phyloP scores from a whole-genome alignment of 2,797 vertebrate genomes.

The Merluccius polli region DNA sequence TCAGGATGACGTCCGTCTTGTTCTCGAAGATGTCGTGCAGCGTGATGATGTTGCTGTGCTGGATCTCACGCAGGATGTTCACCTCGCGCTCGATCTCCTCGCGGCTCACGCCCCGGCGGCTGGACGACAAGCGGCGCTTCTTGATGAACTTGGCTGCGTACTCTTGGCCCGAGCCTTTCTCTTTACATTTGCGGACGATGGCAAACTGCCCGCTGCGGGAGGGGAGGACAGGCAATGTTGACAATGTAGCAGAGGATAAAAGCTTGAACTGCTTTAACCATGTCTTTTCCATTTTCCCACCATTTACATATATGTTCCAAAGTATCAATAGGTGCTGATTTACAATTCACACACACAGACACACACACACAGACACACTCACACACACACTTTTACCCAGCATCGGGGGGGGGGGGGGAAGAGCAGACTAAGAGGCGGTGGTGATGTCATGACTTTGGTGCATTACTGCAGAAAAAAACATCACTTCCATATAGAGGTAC shows the following conservation, averaged over 20 bases:
- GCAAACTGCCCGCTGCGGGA: constrained; percentile 88
- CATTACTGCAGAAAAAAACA: constrained; percentile 58
- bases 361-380: background rate
- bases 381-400: constrained; percentile 22
- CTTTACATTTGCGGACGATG: constrained; percentile 91
- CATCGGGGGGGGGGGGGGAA: constrained; percentile 19
- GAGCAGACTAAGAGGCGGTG: constrained; percentile 55
- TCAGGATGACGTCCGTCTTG: constrained; percentile 96
- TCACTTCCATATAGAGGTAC: constrained; percentile 53
- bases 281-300: background rate
- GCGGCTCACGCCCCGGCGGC: constrained; percentile 91
- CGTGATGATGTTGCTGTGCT: constrained; percentile 98
- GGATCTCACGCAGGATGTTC: constrained; percentile 93
- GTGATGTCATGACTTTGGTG: constrained; percentile 70
- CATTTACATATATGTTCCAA: background rate
- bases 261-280: background rate
- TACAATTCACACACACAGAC: background rate
- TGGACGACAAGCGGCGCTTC: constrained; percentile 92
- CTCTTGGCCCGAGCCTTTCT: constrained; percentile 79
- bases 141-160: constrained; percentile 98
- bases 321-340: background rate
- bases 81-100: constrained; percentile 98
- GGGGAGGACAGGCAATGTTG: background rate
- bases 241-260: background rate
- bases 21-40: constrained; percentile 98